A percentile compares a stretch with the other conserved stretches of the same genome.
Conservation (phyloP, 2,113 vertebrate genomes). For the Motacilla tschutschensis region DNA sequence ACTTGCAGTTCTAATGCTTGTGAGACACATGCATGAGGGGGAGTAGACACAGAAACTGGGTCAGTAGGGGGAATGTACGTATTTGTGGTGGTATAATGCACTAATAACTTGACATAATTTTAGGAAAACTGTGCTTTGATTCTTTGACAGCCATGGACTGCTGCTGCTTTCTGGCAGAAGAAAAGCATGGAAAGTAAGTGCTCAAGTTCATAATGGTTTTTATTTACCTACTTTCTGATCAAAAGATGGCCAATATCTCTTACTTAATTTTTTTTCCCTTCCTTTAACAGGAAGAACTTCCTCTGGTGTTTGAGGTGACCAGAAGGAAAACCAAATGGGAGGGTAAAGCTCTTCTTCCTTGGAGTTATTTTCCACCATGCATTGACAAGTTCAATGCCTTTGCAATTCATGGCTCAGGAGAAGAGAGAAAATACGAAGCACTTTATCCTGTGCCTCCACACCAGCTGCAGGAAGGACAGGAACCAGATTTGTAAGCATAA, state of each 20-base stretch:
- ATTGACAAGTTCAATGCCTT: constrained; percentile 73
- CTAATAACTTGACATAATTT: not conserved
- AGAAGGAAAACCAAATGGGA: constrained; percentile 63
- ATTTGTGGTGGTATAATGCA: not conserved
- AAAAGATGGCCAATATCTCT: not conserved
- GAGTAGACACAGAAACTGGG: not conserved
- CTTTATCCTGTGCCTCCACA: constrained; percentile 68
- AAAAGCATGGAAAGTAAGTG: constrained; percentile 83
- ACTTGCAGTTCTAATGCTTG: not conserved
- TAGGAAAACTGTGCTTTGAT: not conserved
- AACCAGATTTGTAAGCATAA: constrained; percentile 78
- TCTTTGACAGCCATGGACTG: constrained; percentile 83
- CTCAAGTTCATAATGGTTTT: not conserved
- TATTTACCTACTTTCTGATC: not conserved
- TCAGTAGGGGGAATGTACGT: not conserved
- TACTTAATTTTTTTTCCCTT: not conserved
- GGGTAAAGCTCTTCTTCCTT: constrained; percentile 70
- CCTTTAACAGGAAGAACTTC: constrained; percentile 61
- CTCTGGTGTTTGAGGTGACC: constrained; percentile 62
- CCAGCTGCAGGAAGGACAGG: constrained; percentile 61
- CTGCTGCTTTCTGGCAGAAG: constrained; percentile 85
- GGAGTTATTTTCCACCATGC: constrained; percentile 73
- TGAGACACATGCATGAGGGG: not conserved
- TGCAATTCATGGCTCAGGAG: constrained; percentile 74
- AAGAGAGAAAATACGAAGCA: constrained; percentile 70